Base-by-base conservation (phyloP, 1,140 invertebrate genomes). In the Gryon sp. region DNA sequence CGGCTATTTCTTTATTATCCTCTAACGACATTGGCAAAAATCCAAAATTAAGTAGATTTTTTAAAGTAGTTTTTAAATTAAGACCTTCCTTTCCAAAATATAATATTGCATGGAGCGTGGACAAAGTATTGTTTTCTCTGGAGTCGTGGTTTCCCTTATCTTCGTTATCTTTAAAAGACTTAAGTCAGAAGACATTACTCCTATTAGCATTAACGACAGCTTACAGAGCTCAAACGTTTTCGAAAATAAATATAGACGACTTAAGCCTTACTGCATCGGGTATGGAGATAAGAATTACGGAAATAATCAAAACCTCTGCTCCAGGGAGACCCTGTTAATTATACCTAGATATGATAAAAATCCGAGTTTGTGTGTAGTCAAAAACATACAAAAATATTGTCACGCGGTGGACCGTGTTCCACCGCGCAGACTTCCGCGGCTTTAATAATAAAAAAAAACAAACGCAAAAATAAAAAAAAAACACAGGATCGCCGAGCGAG, bases 181-280 rank as follows among this genome's bases (percentile, higher is more conserved):
- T 43, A 30, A 36, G 72, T 12, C 50, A 70, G 34, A 80, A 78
- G 16, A 26, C 53, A 1, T 53, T 74, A 2, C 65, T 52, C 12
- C 24, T 81, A 5, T 45, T 81, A 41, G 80, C 80, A 3, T 53
- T 81, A 41, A 30, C 14, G 26, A 78, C 80, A 9, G 75, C 50
- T 14, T 66, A 76, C 9, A 34, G 78, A 26, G 34, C 53, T 0
- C 78, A 81, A 48, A 80, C 78, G 2, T 52, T 80, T 4, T 45
- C 66, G n/a, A 30, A 50, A 8, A 73, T 81, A n/a, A 63, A 65
- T 7, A 43, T 78, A 24, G 30, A 34, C 6, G 57, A 73, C 62
- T 16, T 73, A 22, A 11, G 11, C 1, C 11, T 4, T 15, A 41
- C 9, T 0, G 0, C n/a, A 15, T 18, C 15, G 19, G 11, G 18